A percentile compares a stretch with the other conserved stretches of the same genome.
phyloP scores from a whole-genome alignment of 2,888 invertebrate genomes.

The Apamea sordens region DNA sequence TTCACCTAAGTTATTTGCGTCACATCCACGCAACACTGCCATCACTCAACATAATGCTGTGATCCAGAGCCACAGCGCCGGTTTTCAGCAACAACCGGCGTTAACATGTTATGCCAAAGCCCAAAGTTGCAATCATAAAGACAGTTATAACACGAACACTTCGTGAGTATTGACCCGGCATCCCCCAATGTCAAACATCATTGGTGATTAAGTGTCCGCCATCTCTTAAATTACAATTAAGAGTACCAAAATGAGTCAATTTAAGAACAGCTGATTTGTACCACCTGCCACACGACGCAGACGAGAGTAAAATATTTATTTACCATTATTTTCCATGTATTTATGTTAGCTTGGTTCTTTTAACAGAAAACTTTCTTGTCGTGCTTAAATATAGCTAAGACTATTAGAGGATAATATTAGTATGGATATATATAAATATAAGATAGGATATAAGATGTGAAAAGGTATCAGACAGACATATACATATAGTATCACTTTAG shows the following conservation, averaged over 20 bases:
- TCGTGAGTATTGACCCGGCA: constrained; percentile 20
- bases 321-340: neutral
- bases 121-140: neutral
- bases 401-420: neutral
- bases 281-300: constrained; percentile 49
- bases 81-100: neutral
- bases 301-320: constrained; percentile 16
- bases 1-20: neutral
- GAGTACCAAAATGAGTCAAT: constrained; percentile 61
- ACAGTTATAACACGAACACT: neutral
- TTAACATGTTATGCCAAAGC: neutral
- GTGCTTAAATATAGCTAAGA: neutral
- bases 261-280: constrained; percentile 56
- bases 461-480: neutral
- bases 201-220: constrained; percentile 37
- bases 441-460: neutral
- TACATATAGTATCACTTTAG: neutral
- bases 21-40: neutral
- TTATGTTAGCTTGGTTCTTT: neutral
- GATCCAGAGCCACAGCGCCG: neutral
- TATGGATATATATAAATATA: neutral
- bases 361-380: neutral
- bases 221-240: constrained; percentile 59
- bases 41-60: neutral
- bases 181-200: constrained; percentile 48